phyloP scores from a whole-genome alignment of 1,140 invertebrate genomes.

The Brachionus calyciflorus region DNA sequence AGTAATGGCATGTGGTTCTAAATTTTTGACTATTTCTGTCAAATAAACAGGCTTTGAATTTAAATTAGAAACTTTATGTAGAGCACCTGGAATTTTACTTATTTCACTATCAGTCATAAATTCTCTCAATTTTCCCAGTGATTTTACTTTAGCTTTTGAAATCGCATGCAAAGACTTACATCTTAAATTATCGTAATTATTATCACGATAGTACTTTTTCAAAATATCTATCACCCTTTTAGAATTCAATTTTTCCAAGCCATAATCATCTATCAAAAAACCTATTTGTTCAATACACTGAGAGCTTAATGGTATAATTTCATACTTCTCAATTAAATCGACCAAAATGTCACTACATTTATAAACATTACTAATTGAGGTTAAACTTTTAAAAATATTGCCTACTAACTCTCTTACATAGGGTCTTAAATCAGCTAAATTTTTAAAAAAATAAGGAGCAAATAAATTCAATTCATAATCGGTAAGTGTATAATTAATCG shows the following conservation, averaged over 20 bases:
- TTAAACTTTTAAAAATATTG: not conserved
- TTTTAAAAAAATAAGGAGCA: not conserved
- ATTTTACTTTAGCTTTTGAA: not conserved
- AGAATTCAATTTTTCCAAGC: not conserved
- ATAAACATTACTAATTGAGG: not conserved
- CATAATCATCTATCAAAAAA: not conserved
- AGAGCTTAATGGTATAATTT: not conserved
- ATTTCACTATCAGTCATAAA: not conserved
- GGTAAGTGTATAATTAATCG: not conserved
- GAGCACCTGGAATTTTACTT: not conserved
- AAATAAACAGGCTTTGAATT: not conserved
- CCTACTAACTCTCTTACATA: not conserved
- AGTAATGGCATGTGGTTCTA: not conserved
- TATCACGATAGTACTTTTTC: not conserved
- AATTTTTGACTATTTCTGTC: not conserved
- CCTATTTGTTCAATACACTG: not conserved
- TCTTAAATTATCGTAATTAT: not conserved
- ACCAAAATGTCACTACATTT: not conserved
- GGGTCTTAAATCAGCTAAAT: not conserved
- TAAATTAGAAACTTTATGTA: no score
- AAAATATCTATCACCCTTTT: not conserved
- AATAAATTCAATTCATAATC: not conserved
- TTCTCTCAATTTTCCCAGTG: not conserved
- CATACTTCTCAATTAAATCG: slow-evolving; percentile 6
- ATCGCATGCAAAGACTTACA: not conserved